phyloP scores from a whole-genome alignment of 2,113 vertebrate species.

The Siniperca chuatsi region DNA sequence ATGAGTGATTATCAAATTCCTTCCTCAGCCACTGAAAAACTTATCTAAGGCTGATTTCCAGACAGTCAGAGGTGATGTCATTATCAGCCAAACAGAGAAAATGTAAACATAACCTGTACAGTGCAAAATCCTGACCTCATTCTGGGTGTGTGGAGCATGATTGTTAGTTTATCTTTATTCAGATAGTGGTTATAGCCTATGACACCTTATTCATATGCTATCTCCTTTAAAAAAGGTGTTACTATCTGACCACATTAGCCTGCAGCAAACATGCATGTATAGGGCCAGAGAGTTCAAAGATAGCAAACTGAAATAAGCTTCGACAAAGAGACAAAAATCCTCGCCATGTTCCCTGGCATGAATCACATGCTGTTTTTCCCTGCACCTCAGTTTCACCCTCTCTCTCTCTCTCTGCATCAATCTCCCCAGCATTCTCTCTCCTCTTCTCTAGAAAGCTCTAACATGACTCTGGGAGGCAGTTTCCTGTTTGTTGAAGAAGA shows the following conservation, averaged over 20 bases:
- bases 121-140: not conserved
- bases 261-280: not conserved
- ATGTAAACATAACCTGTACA: not conserved
- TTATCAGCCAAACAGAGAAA: not conserved
- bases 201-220: not conserved
- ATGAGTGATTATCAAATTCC: not conserved
- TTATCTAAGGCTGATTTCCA: slow-evolving; percentile 6
- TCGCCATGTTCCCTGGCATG: slow-evolving; percentile 26
- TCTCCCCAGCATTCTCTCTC: slow-evolving; percentile 39
- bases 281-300: slow-evolving; percentile 20
- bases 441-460: slow-evolving; percentile 61
- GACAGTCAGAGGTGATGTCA: slow-evolving; percentile 17
- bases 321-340: slow-evolving; percentile 18
- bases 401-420: slow-evolving; percentile 3
- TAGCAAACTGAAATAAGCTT: slow-evolving; percentile 21
- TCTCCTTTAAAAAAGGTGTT: slow-evolving; percentile 5
- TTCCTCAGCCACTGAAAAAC: slow-evolving; percentile 5
- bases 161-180: not conserved
- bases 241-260: slow-evolving; percentile 3
- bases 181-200: not conserved
- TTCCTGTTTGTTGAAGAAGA: slow-evolving; percentile 85
- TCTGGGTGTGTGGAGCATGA: not conserved
- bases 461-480: slow-evolving; percentile 69
- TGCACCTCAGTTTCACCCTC: slow-evolving; percentile 42
- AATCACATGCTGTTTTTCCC: slow-evolving; percentile 49